Base-by-base conservation (phyloP, 2,888 invertebrate genomes). In the Pheosia gnoma region DNA sequence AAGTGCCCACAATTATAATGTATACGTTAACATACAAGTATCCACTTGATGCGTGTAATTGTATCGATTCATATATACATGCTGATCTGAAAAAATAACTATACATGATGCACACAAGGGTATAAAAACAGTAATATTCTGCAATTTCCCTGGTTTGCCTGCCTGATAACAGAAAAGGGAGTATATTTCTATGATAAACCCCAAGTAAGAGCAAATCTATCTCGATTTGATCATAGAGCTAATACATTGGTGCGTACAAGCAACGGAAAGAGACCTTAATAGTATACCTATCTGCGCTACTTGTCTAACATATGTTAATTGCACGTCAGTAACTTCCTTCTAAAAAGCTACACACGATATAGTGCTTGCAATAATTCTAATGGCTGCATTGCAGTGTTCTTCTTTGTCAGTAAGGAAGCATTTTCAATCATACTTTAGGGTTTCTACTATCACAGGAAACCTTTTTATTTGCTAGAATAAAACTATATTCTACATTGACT, bases 1-100 rank as follows among this genome's bases (percentile, higher is more conserved):
- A 71, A 62, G 71, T 67, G 67, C 72, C 63, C 66, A 66, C 71
- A 69, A 74, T 74, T 75, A 75, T 74, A 78, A 76, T 72, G 73
- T 77, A 72, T 68, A 72, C 71, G 71, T 73, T 74, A 71, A 68
- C 71, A 72, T 71, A 69, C 66, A 67, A 60, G 65, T 62, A 66
- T 70, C 65, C 66, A 66, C 66, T 64, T 68, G 61, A 69, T 64
- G 64, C 58, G 56, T 53, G 66, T 73, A 71, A 71, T 73, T 67
- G 67, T 71, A 67, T 65, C 66, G 63, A 59, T 62, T 62, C 25
- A 41, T 61, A 60, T 59, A 25, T 13, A 47, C 13, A 38, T 11
- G 45, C 5, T 59, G 37, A 45, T 5, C 38, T 68, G 68, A 69
- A 70, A 72, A 72, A 70, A 58, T 53, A 55, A 67, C 55, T 54